Base-by-base conservation (phyloP, 30 jellyfish, hydroid and myxozoan species). In the Hydractinia symbiolongicarpus region DNA sequence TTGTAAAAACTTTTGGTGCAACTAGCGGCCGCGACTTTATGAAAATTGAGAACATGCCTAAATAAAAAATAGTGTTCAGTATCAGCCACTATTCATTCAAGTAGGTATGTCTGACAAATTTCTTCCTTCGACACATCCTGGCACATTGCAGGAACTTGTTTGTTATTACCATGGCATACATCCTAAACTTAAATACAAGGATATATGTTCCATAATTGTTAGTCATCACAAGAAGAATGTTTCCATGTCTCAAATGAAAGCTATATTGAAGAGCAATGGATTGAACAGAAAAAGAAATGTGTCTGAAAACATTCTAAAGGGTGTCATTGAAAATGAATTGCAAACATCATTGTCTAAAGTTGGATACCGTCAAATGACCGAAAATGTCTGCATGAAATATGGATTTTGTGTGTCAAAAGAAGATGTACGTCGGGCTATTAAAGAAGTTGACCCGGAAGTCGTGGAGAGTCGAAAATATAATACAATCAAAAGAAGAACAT, bases 401-500 rank as follows among this genome's bases (percentile, higher is more conserved):
- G 60, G 50, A 1, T 15, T 75, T 13, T 13, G 21, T 19, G 79
- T 78, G 51, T 56, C 82, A 78, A 78, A 78, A 55, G 86, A 78
- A 62, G 60, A 78, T 19, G 86, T 78, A 56, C 40, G 86, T 20
- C 81, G 79, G 53, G 55, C 58, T 49, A 21, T 78, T 52, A 57
- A 19, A 19, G 61, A 55, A 55, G 80, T 78, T 51, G 86, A 78
- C 60, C 86, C 86, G 16, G 86, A 5, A 53, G 82, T 82, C 0
- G 86, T 78, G 55, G 52, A 60, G 20, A 60, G 16, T 19, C 51
- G 86, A 78, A 9, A 20, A 56, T 19, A 60, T 10, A 60, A 62
- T 78, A 80, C 56, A 11, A 78, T 78, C 20, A 78, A 60, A 50
- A 60, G 86, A 30, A 30, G 86, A 58, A 50, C 61, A 8, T 78